Evolutionary conservation across 2,113 vertebrate genomes (phyloP), one percentile per base, ranked within the genome.

Genomic region (Micronycteris hirsuta): DNA sequence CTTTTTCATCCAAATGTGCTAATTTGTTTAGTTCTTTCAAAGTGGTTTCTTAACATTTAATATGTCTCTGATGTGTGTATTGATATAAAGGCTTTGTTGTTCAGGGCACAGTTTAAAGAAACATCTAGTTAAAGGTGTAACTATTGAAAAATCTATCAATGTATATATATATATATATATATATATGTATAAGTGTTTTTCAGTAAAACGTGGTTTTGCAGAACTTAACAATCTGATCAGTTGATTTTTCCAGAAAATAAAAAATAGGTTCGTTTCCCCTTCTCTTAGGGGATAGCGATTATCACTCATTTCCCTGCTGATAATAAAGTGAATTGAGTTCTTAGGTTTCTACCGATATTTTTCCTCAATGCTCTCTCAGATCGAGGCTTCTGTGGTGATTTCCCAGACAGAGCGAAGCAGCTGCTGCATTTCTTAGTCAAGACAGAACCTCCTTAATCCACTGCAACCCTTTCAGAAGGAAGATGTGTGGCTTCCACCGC

Each of bases 351-450:
- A 47, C 26, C 41, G 76, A 19, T 61, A 61, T 86, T 92, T 86
- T 58, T 47, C 38, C 78, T 71, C n/a, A 86, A n/a, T 33, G 49
- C 70, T 24, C 0, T 33, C 49, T 94, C 33, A 13, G 28, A 43
- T 3, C 7, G 38, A 58, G 86, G 24, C 54, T 22, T 3, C 9
- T 83, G 83, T 68, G 4, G 1, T 90, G 96, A 33, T 33, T 41
- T 89, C 9, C 24, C 78, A 68, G 95, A 49, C 70, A 91, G 87
- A 88, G 43, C 38, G 73, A 89, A 92, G 63, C 97, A 97, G 67
- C 67, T 77, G 95, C 88, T 96, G 45, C 52, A 63, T 97, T 86
- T 94, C 89, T 93, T 91, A 28, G 38, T 19, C 45, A 67, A 89
- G 68, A 93, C 14, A 54, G 86, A 93, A 43, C 19, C 52, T 86